Base-by-base conservation (phyloP, 2,113 vertebrate species). In the Ploceus nigricollis region DNA sequence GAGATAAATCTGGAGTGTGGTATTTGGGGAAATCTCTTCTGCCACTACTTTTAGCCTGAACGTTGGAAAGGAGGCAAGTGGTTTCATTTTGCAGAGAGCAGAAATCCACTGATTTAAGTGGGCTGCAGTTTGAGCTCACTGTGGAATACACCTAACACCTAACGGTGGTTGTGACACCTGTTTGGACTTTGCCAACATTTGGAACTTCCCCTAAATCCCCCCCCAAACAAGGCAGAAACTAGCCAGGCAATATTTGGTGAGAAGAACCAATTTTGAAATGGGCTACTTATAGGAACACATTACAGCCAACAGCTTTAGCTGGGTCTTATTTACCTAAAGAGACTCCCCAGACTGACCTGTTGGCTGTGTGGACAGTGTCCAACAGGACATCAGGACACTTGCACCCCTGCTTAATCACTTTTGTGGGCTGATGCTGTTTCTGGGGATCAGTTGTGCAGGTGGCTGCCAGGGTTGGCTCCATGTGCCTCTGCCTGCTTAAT, bases 1-100 rank as follows among this genome's bases (percentile, higher is more conserved):
- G 89, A 92, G 91, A 96, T 69, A 89, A 92, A 92, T 90, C 83
- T 89, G 72, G 68, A 93, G 44, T 1, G 27, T 54, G 71, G 79
- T 70, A 89, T 91, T 51, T 93, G 83, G 82, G 83, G 15, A 92
- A 92, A 50, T 89, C 89, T 94, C 91, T 80, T 89, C 80, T 89
- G 69, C 60, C 89, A 25, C 72, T 88, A 3, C 92, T 93, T 88
- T 78, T 51, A 88, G 71, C 13, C 45, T 28, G 82, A 85, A 6
- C 58, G 5, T 7, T 37, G 73, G 70, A 86, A 86, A 65, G 53
- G 9, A 83, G 80, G 65, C 72, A 60, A 96, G 48, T n/a, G 65
- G 64, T 83, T 95, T 89, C 33, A 6, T 60, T 85, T 82, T 69
- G 58, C 53, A 25, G 69, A 64, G 66, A 85, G 66, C 73, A 58